These are phyloP conservation scores for Pristionchus fissidentatus DNA, from an alignment of 2,888 invertebrate species.

Conservation along the genomic window DNA sequence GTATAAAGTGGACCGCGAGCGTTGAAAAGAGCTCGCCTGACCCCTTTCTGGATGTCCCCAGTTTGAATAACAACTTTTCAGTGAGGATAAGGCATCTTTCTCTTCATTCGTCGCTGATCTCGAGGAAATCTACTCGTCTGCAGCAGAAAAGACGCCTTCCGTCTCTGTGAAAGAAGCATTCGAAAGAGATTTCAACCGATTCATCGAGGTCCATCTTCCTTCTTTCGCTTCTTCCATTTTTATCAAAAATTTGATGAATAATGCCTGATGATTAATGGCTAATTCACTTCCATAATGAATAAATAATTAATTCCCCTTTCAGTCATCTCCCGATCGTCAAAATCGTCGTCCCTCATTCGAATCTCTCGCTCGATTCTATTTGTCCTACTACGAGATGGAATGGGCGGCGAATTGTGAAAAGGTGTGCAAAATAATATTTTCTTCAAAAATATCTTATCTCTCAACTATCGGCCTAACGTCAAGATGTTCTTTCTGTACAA, in stretches of 20 bases:
- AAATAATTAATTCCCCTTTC: not conserved
- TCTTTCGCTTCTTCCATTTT: too few species aligned
- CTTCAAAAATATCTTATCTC: too few species aligned
- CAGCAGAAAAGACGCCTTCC: not conserved
- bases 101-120: slow-evolving; percentile 4
- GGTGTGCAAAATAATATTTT: too few species aligned
- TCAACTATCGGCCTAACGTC: too few species aligned
- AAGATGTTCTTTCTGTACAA: too few species aligned
- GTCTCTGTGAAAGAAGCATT: slow-evolving; percentile 2
- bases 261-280: too few species aligned
- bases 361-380: slow-evolving; percentile 37
- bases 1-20: too few species aligned
- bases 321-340: not conserved
- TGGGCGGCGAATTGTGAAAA: slow-evolving; percentile 13
- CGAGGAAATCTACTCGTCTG: not conserved
- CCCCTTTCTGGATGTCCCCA: too few species aligned
- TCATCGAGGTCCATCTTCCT: slow-evolving; percentile 16
- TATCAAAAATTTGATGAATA: not conserved
- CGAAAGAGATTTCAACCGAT: not conserved
- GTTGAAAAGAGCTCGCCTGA: too few species aligned
- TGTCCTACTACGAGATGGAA: slow-evolving; percentile 45
- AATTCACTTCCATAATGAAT: too few species aligned
- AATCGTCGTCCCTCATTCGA: slow-evolving; percentile 14
- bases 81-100: slow-evolving; percentile 1
- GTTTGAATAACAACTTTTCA: not conserved